Evolutionary conservation across 2,888 invertebrate genomes (phyloP).

Genomic region (Polyommatus iphigenia): DNA sequence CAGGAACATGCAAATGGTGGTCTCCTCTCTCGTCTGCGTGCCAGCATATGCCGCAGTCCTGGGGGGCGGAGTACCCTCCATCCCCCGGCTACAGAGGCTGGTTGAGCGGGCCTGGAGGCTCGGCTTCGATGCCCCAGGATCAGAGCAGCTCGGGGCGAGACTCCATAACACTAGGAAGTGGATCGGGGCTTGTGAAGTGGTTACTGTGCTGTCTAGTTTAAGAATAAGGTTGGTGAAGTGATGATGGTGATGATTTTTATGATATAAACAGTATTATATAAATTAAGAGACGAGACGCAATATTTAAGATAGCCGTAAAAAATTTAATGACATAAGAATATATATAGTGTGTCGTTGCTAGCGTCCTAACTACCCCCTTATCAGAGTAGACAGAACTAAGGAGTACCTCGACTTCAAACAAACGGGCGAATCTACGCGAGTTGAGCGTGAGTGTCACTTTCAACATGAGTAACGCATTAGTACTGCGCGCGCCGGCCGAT

Average conservation of each 20-base stretch:
- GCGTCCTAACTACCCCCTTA: too few species aligned
- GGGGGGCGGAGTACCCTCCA: slow-evolving; percentile 86
- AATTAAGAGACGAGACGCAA: too few species aligned
- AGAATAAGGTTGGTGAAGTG: slow-evolving; percentile 83
- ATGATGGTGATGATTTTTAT: not conserved
- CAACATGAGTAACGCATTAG: too few species aligned
- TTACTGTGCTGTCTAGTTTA: slow-evolving; percentile 90
- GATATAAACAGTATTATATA: too few species aligned
- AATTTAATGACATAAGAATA: too few species aligned
- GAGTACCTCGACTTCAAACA: too few species aligned
- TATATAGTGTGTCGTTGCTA: too few species aligned
- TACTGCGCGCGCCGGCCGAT: too few species aligned
- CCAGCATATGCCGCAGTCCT: slow-evolving; percentile 84
- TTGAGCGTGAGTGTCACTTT: too few species aligned
- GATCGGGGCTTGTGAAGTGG: slow-evolving; percentile 96
- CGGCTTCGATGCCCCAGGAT: slow-evolving; percentile 91
- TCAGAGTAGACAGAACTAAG: too few species aligned
- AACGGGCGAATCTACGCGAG: too few species aligned
- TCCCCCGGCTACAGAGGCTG: slow-evolving; percentile 89
- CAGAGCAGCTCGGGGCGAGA: slow-evolving; percentile 90
- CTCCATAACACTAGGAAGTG: slow-evolving; percentile 93
- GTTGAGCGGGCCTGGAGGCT: slow-evolving; percentile 91
- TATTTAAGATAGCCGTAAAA: too few species aligned
- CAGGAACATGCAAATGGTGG: slow-evolving; percentile 93
- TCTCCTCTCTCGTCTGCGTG: slow-evolving; percentile 88